Evolutionary conservation across 2,888 invertebrate species (phyloP), one percentile per base, ranked within the genome.

Genomic region (Frankliniella fusca): DNA sequence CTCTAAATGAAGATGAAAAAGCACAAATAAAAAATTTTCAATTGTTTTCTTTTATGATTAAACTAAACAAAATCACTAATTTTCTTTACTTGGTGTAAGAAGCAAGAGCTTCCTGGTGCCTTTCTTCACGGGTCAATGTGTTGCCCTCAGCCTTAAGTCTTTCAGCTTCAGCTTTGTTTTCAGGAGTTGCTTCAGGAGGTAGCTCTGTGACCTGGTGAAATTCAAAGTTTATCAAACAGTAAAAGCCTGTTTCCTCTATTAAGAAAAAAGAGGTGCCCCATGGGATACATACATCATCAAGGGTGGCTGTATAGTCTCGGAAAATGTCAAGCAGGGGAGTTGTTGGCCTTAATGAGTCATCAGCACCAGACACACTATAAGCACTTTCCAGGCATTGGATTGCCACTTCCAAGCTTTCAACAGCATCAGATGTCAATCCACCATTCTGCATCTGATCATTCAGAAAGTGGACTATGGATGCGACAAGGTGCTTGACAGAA

Each of bases 321-420:
- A 83, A 90, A 50, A 90, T 87, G 80, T 89, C 89, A 48, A 89
- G 85, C 9, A 91, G 86, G 80, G 89, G 87, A 82, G 86, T 87
- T 15, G 87, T 87, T 23, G 88, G 86, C 81, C 86, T 85, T 80
- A 87, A 87, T 61, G 87, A 86, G n/a, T 86, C 86, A 85, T 90
- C 89, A 83, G 87, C 87, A 54, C 88, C 87, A 84, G 87, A 88
- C 0, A 97, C 89, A 85, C 93, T 93, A 88, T 95, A 98, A 11
- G 97, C 95, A 81, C 95, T 94, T 89, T 98, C 97, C 85, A 98
- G 90, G 88, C 98, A 98, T 89, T 98, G 98, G 85, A 95, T 93
- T 70, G 97, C 97, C 83, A 99, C 98, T 90, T 97, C 97, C 81
- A 97, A 90, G 87, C 95, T 95, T 88, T 96, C 96, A 83, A 92